Evolutionary conservation across 2,888 invertebrate species (phyloP), one percentile per base, ranked within the genome.

Genomic region (Colletes collaris): DNA sequence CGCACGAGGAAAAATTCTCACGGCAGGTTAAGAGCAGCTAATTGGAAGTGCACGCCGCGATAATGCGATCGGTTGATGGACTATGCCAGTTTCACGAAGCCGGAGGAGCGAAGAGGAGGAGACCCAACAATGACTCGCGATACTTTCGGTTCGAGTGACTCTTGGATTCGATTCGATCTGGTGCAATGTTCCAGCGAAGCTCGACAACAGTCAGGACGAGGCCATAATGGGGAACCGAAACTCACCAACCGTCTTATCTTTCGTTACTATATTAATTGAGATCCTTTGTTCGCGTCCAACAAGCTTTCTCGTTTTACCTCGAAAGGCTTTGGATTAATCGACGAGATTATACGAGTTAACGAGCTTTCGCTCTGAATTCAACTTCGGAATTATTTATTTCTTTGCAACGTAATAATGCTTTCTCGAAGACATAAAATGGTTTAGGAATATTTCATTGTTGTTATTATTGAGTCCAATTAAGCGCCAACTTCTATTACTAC

Each of bases 21-120:
- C 88, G 86, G 78, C 74, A 82, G 65, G 76, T 86, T 84, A 84
- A 84, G 40, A 73, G 62, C 73, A 70, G 73, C 83, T 89, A 89
- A 89, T 88, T 88, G 85, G 85, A 87, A 82, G 83, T 81, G 84
- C 82, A 79, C 81, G 82, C 82, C 74, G 85, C 86, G 82, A 88
- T 86, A 84, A 87, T 85, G 71, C 65, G 80, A 62, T 76, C 82
- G 69, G 76, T 85, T 85, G 86, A 88, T 89, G 84, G 82, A 83
- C 81, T 84, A 56, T 75, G 77, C 75, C 82, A 65, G 44, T 60
- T 71, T 64, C 56, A 64, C 60, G 60, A 66, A 65, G 65, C 19
- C 44, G 46, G 52, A 52, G 46, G 19, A 44, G 66, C 62, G 62
- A 60, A 67, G 59, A 75, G 65, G 62, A 60, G 67, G 59, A 75